Percentiles rank a stretch among this genome's conserved stretches.
phyloP scores from a whole-genome alignment of 2,797 vertebrate species.

The Lates japonicus region DNA sequence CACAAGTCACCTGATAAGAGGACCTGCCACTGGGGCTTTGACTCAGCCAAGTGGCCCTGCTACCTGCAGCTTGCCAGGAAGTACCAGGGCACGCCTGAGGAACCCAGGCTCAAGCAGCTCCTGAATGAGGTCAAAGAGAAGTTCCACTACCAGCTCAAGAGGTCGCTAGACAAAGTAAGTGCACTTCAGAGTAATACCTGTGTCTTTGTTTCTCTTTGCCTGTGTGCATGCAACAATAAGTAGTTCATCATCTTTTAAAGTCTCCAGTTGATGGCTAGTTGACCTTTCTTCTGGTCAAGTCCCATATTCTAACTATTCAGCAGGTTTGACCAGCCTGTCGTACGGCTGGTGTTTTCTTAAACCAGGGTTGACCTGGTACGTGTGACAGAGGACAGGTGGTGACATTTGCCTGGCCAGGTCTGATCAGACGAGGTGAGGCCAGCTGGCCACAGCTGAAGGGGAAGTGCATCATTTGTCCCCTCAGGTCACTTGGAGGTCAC shows the following conservation, averaged over 20 bases:
- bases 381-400: constrained; percentile 77
- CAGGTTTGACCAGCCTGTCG: constrained; percentile 42
- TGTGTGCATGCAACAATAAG: constrained; percentile 16
- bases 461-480: constrained; percentile 80
- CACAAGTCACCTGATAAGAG: constrained; percentile 97
- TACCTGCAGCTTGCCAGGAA: constrained; percentile 97
- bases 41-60: constrained; percentile 98
- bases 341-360: constrained; percentile 78
- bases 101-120: constrained; percentile 90
- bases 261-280: not conserved
- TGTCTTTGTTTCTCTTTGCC: constrained; percentile 21
- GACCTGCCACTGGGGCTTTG: constrained; percentile 99
- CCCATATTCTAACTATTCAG: constrained; percentile 28
- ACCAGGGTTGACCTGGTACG: constrained; percentile 74
- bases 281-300: constrained; percentile 2
- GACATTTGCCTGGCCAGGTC: constrained; percentile 68
- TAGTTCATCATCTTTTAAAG: constrained; percentile 16
- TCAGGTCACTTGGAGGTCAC: constrained; percentile 78
- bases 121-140: constrained; percentile 97
- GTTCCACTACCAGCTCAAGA: constrained; percentile 92
- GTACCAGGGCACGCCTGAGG: constrained; percentile 91
- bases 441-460: constrained; percentile 81
- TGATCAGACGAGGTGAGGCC: constrained; percentile 64
- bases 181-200: constrained; percentile 17
- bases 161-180: constrained; percentile 93